Conservation (phyloP, 2,113 vertebrate genomes). For the Datnioides undecimradiatus region DNA sequence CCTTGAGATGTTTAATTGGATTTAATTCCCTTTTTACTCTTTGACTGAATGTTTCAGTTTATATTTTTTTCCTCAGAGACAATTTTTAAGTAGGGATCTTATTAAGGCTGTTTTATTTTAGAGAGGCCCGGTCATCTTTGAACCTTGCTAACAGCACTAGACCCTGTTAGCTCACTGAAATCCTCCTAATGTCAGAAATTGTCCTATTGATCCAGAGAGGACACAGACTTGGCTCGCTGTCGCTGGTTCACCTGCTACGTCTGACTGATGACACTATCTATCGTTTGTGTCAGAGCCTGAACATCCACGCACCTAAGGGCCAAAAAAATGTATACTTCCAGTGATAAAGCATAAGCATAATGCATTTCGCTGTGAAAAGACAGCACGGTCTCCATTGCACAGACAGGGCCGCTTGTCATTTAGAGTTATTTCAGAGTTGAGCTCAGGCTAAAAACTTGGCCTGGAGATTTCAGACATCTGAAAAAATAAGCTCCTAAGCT, state of each 20-base stretch:
- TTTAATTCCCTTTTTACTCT: background rate
- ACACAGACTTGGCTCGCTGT: background rate
- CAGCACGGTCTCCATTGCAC: background rate
- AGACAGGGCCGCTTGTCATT: background rate
- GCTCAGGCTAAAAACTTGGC: background rate
- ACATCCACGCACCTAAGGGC: background rate
- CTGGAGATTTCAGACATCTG: constrained; percentile 22
- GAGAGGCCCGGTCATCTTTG: constrained; percentile 9
- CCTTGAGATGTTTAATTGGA: background rate
- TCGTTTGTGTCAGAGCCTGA: background rate
- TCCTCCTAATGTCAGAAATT: background rate
- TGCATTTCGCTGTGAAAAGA: background rate
- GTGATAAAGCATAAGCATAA: background rate
- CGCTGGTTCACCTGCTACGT: background rate
- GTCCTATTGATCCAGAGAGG: background rate
- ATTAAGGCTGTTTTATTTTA: background rate
- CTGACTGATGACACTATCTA: constrained; percentile 22
- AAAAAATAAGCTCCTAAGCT: constrained; percentile 9
- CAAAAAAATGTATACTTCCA: too few species aligned
- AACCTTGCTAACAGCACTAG: background rate
- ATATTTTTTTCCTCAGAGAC: background rate
- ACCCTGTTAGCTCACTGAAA: constrained; percentile 20
- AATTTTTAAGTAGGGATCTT: too few species aligned
- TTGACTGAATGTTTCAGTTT: background rate
- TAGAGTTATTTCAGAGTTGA: background rate